phyloP scores from a whole-genome alignment of 1,140 invertebrate genomes.

The Drosophila busckii region DNA sequence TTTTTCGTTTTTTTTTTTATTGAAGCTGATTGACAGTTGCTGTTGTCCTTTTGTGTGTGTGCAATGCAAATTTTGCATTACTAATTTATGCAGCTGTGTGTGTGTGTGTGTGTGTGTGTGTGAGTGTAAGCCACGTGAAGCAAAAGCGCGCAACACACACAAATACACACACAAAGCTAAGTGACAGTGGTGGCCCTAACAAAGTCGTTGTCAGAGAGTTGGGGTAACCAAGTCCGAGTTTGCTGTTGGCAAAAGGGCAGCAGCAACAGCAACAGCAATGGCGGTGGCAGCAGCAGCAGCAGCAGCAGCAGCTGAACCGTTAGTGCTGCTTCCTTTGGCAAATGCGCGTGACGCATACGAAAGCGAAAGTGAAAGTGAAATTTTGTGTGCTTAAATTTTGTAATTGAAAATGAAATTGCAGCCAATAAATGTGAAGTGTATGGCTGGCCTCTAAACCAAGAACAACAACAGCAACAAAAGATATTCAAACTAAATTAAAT shows the following conservation, averaged over 20 bases:
- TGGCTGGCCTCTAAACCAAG: background rate
- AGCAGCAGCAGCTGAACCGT: constrained; percentile 1
- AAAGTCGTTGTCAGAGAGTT: constrained; percentile 10
- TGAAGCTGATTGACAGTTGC: background rate
- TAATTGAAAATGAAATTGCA: constrained; percentile 17
- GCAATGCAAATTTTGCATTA: constrained; percentile 29
- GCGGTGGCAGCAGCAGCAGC: background rate
- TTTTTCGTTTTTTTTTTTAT: constrained; percentile 4
- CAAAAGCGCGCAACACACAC: constrained; percentile 61
- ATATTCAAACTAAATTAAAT: background rate
- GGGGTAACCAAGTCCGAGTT: constrained; percentile 8
- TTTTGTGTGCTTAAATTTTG: constrained; percentile 1
- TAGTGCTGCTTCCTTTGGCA: constrained; percentile 4
- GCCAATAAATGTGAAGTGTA: too few relatives aligned
- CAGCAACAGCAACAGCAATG: constrained; percentile 4
- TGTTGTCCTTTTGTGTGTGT: constrained; percentile 7
- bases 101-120: constrained; percentile 11
- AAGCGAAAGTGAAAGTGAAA: constrained; percentile 53
- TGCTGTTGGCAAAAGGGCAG: background rate
- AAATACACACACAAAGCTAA: constrained; percentile 22
- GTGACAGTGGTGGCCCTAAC: constrained; percentile 44
- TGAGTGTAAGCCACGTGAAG: constrained; percentile 61
- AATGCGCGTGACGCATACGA: constrained; percentile 14
- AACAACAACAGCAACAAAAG: background rate
- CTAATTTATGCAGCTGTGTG: background rate